phyloP scores from a whole-genome alignment of 2,888 invertebrate genomes.

The Phrixothrix hirtus region DNA sequence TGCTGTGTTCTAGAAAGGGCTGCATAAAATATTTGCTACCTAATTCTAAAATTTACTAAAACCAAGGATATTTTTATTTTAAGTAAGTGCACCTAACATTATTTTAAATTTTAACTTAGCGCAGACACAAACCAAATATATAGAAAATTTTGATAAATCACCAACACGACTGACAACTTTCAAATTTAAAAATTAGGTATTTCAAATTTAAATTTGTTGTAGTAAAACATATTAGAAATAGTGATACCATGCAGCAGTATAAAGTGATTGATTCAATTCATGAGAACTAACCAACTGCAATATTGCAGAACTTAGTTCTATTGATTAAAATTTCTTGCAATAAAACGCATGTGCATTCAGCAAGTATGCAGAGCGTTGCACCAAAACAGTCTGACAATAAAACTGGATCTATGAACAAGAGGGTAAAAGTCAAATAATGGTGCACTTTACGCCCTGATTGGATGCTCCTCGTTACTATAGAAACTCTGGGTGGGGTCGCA shows the following conservation, averaged over 20 bases:
- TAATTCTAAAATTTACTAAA: no score
- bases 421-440: slow-evolving; percentile 41
- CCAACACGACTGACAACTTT: background rate
- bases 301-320: no score
- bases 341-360: slow-evolving; percentile 42
- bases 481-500: slow-evolving; percentile 53
- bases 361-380: slow-evolving; percentile 17
- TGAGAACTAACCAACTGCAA: no score
- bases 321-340: slow-evolving; percentile 39
- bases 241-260: no score
- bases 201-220: no score
- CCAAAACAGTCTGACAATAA: slow-evolving; percentile 20
- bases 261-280: no score
- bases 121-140: background rate
- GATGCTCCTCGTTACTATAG: slow-evolving; percentile 51
- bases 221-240: no score
- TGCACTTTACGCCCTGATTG: slow-evolving; percentile 47
- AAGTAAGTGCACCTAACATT: no score
- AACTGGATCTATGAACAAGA: slow-evolving; percentile 28
- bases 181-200: no score
- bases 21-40: no score
- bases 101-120: background rate
- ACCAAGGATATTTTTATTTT: background rate
- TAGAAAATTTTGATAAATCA: background rate
- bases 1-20: no score